These are phyloP conservation scores for Dasyurus viverrinus DNA, from an alignment of 2,113 vertebrate genomes.

Conservation along the genomic window DNA sequence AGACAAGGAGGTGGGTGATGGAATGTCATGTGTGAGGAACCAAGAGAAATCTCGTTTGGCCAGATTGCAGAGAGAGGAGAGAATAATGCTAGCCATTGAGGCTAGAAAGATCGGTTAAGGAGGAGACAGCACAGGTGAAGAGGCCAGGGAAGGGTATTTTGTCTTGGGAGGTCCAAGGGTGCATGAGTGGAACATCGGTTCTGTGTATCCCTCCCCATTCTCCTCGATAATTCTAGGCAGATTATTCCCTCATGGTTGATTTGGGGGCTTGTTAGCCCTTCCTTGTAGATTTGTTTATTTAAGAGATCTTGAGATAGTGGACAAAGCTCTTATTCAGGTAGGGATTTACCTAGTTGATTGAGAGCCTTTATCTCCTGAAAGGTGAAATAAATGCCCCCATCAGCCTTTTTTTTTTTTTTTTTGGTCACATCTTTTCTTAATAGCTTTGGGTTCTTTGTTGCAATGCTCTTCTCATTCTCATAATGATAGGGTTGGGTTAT, in stretches of 20 bases:
- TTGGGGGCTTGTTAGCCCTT: neutral
- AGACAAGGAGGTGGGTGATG: neutral
- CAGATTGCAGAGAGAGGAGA: neutral
- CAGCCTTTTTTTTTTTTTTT: neutral
- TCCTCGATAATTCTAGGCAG: neutral
- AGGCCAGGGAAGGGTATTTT: neutral
- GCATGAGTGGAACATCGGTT: neutral
- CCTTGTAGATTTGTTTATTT: neutral
- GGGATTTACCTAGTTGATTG: no score
- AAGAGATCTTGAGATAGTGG: no score
- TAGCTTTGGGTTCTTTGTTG: neutral
- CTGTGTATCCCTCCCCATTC: neutral
- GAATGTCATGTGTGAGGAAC: neutral
- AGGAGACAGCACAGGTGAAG: neutral
- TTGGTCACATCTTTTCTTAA: neutral
- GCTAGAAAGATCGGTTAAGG: neutral
- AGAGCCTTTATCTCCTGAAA: no score
- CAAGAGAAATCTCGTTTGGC: neutral
- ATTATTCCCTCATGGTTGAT: neutral
- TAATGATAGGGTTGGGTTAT: neutral
- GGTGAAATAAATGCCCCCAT: neutral
- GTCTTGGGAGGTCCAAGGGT: neutral
- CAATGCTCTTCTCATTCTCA: neutral
- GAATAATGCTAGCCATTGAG: neutral
- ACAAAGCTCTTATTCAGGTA: no score